phyloP scores from a whole-genome alignment of 1,140 invertebrate species.

The Lepidotrigona ventralis region DNA sequence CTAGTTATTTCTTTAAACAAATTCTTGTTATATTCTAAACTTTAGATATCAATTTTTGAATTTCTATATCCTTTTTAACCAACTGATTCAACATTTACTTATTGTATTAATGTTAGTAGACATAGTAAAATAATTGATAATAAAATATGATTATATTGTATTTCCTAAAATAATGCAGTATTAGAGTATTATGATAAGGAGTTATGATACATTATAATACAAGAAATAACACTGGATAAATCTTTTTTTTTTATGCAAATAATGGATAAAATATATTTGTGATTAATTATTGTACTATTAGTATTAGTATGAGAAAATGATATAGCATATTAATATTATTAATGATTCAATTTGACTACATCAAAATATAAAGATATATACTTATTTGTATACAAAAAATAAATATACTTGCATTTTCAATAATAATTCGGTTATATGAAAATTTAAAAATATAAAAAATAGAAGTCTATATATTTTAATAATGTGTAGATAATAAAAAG shows the following conservation, averaged over 20 bases:
- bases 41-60: neutral
- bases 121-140: neutral
- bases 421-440: neutral
- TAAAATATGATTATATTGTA: constrained; percentile 70
- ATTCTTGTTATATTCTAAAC: neutral
- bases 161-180: constrained; percentile 74
- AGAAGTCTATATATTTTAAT: neutral
- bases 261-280: neutral
- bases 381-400: neutral
- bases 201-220: constrained; percentile 75
- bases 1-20: neutral
- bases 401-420: neutral
- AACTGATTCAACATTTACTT: neutral
- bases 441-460: neutral
- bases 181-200: constrained; percentile 82
- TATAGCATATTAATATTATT: constrained; percentile 7
- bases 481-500: neutral
- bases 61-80: too few relatives aligned
- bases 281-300: neutral
- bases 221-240: constrained; percentile 67
- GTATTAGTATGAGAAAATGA: neutral
- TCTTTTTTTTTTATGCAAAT: neutral
- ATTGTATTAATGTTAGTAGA: neutral
- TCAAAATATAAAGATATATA: neutral
- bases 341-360: neutral